Base-by-base conservation (phyloP, 2,113 vertebrate species). In the Herpetotheres cachinnans region DNA sequence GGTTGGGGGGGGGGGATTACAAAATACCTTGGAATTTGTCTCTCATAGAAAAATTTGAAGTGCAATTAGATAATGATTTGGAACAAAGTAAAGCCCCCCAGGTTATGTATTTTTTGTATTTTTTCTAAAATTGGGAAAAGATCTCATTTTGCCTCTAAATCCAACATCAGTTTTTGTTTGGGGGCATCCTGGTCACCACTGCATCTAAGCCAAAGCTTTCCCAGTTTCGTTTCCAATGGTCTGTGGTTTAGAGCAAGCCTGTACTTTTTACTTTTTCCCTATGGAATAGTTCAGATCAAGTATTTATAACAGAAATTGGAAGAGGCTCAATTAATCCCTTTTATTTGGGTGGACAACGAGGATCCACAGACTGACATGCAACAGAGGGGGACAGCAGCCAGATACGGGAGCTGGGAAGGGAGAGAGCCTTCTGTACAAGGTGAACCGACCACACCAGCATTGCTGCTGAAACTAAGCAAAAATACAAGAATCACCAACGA, bases 1-100 rank as follows among this genome's bases (percentile, higher is more conserved):
- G n/a, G n/a, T n/a, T n/a, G 8, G 5, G 17, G 0, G 4, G 3
- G 4, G 3, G 0, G 1, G 26, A 62, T 15, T 86, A 21, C 17
- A 91, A 91, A 84, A 11, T 79, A 67, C 6, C n/a, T 56, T 71
- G 17, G 16, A 85, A 59, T 59, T 40, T 16, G 5, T n/a, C 32
- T 71, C 5, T 38, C 11, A 42, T 17, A 13, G 13, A 72, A 87
- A 86, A 92, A 82, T 1, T 20, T n/a, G 36, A 86, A 88, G 52
- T 29, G 18, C 10, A 70, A 40, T 74, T 74, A 78, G 17, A n/a
- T 40, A n/a, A 93, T 15, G 6, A 38, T 30, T n/a, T 67, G 8
- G 12, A 89, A 69, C 8, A 52, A 82, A 61, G 4, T 22, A 86
- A 72, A 73, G 26, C 3, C 65, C 25, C 13, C 9, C 30, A 65